Percentiles rank a stretch among this genome's conserved stretches.
Conservation (phyloP, 1,140 invertebrate genomes). For the Cyrtorhinus lividipennis region DNA sequence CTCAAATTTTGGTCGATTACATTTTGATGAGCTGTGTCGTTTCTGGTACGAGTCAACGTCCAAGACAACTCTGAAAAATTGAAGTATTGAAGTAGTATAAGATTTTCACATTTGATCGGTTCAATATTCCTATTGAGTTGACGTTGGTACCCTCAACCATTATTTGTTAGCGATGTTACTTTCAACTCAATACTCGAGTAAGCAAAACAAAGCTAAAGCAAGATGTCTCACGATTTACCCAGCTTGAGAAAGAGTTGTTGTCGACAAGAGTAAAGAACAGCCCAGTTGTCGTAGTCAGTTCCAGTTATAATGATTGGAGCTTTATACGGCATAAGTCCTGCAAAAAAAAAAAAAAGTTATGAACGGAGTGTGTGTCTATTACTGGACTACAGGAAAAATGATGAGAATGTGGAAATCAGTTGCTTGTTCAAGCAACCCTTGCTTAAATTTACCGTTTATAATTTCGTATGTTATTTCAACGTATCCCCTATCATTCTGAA, state of each 20-base stretch:
- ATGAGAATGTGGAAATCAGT: no score
- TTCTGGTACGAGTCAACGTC: not conserved
- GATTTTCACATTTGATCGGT: not conserved
- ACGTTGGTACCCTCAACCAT: no score
- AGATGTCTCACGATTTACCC: no score
- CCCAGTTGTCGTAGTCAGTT: constrained; percentile 8
- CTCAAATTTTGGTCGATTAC: not conserved
- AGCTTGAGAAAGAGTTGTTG: constrained; percentile 5
- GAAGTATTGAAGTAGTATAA: not conserved
- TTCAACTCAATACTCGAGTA: no score
- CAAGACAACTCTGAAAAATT: constrained; percentile 3
- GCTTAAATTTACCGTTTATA: no score
- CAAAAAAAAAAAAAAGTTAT: not conserved
- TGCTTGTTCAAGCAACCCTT: no score
- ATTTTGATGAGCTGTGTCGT: not conserved
- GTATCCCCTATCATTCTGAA: no score
- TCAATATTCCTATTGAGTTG: no score
- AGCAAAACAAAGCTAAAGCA: no score
- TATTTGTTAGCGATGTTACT: no score
- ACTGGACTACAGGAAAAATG: no score
- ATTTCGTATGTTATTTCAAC: no score
- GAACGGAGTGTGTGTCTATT: not conserved
- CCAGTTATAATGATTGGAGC: not conserved
- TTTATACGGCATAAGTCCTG: not conserved
- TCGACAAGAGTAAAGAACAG: not conserved